Evolutionary conservation across 2,113 vertebrate species (phyloP).

Genomic region (Xyliphius kryptos): DNA sequence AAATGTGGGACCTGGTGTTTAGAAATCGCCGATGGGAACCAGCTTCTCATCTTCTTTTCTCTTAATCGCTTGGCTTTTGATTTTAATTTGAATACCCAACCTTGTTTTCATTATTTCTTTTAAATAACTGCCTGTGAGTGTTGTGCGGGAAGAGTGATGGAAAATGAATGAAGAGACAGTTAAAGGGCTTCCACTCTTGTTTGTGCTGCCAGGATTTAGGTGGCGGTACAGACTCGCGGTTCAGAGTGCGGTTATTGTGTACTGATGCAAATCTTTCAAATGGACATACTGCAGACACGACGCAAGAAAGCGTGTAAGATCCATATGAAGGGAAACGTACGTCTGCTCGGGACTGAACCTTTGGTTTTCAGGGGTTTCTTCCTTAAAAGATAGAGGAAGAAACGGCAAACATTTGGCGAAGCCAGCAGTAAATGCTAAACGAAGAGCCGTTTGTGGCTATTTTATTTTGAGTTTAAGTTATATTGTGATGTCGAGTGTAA

Average conservation of each 20-base stretch:
- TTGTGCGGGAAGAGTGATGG: conserved; percentile 47
- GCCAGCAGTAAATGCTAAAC: conserved; percentile 15
- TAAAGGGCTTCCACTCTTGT: conserved; percentile 50
- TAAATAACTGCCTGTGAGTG: conserved; percentile 44
- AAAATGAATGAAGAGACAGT: conserved; percentile 35
- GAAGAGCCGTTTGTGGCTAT: conserved; percentile 17
- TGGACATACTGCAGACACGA: background rate
- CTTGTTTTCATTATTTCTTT: conserved; percentile 30
- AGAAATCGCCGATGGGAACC: conserved; percentile 5
- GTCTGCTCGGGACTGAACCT: conserved; percentile 8
- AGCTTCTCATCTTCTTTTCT: background rate
- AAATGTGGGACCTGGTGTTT: background rate
- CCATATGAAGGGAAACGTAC: background rate
- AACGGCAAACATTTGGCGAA: background rate
- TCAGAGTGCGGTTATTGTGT: too few species aligned
- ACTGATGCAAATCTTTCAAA: background rate
- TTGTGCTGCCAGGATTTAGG: conserved; percentile 4
- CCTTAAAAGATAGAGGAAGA: background rate
- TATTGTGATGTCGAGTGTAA: conserved; percentile 1
- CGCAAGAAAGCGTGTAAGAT: background rate
- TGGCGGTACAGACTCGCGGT: background rate
- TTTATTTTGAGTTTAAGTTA: conserved; percentile 12
- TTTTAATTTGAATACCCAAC: conserved; percentile 19
- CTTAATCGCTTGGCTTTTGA: background rate
- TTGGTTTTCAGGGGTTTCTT: background rate